These are phyloP conservation scores for Caerostris extrusa DNA, from an alignment of 1,140 invertebrate species.

Conservation along the genomic window DNA sequence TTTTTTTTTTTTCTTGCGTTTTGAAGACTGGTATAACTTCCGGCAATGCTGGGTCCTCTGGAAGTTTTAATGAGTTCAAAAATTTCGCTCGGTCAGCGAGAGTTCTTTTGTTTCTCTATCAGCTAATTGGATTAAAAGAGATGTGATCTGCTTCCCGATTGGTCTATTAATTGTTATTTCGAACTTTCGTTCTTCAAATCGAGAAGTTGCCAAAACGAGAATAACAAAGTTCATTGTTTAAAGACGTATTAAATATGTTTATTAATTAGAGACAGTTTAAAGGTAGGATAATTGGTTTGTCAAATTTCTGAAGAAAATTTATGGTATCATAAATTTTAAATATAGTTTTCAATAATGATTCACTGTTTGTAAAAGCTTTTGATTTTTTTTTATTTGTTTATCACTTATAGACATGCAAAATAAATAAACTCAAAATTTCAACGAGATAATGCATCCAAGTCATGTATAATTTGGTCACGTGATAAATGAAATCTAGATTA, in stretches of 20 bases:
- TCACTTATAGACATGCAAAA: no score
- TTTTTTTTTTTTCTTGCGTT: background rate
- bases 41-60: constrained; percentile 17
- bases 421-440: no score
- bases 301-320: background rate
- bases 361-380: background rate
- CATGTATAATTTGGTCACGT: no score
- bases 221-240: no score
- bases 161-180: constrained; percentile 48
- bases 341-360: background rate
- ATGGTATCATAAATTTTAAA: background rate
- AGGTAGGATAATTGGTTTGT: background rate
- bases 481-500: no score
- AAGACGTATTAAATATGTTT: no score
- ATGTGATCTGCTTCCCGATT: constrained; percentile 56
- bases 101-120: constrained; percentile 36
- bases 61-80: constrained; percentile 43
- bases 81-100: constrained; percentile 44
- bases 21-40: constrained; percentile 48
- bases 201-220: no score
- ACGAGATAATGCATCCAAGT: no score
- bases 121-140: constrained; percentile 55
- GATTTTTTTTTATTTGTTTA: background rate
- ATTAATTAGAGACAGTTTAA: no score
- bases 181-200: no score